These are phyloP conservation scores for Polyommatus iphigenia DNA, from an alignment of 2,888 invertebrate species.

Conservation along the genomic window DNA sequence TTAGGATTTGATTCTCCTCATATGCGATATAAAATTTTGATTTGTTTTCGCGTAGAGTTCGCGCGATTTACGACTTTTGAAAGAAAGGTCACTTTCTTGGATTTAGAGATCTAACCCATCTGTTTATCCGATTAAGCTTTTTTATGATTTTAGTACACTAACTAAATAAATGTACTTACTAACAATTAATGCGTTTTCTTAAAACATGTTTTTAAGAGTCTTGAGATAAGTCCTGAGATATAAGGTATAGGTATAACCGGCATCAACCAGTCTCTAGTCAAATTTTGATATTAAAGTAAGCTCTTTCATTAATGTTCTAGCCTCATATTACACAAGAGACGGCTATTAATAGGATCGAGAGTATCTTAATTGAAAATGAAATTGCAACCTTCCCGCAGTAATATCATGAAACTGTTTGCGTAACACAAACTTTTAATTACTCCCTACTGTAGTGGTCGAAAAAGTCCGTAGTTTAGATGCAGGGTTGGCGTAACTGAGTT, in stretches of 20 bases:
- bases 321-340: neutral
- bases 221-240: no score
- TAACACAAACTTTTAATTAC: constrained; percentile 30
- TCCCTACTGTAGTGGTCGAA: constrained; percentile 18
- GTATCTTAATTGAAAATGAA: constrained; percentile 22
- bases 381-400: constrained; percentile 10
- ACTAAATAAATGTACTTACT: no score
- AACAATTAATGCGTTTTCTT: no score
- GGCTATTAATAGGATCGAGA: constrained; percentile 11
- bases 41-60: constrained; percentile 13
- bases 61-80: neutral
- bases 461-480: neutral
- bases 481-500: constrained; percentile 5
- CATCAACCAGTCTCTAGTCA: neutral
- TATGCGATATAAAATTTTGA: constrained; percentile 32
- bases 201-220: no score
- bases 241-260: no score
- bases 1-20: constrained; percentile 43
- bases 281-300: neutral
- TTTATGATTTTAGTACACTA: no score
- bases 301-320: neutral
- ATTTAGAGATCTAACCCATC: neutral
- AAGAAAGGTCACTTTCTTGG: neutral
- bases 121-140: neutral
- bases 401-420: constrained; percentile 19